Evolutionary conservation across 1,140 invertebrate genomes (phyloP), one percentile per base, ranked within the genome.

Genomic region (Temnothorax longispinosus): DNA sequence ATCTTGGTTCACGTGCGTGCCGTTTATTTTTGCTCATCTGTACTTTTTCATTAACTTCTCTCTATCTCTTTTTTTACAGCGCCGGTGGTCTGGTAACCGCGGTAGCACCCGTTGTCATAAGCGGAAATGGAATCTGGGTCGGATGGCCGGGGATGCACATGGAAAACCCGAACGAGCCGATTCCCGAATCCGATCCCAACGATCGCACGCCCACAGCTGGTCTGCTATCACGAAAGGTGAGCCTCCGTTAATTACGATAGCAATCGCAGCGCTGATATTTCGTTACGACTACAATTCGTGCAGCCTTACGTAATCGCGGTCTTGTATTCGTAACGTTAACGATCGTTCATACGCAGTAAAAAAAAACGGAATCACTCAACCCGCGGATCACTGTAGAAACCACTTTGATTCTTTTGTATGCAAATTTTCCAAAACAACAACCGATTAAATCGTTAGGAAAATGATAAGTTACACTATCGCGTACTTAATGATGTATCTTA

Each of bases 1-100:
- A 35, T 58, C 35, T 65, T 41, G 44, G 10, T 32, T 15, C 15
- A 27, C 3, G n/a, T n/a, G 11, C 10, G 18, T 11, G 10, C 10
- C 27, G 54, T 18, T 44, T 75, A 56, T 60, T 75, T 75, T 27
- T 3, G n/a, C 11, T 21, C 11, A 3, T 72, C 13, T 35, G 6
- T 71, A 32, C 35, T 32, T 41, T 38, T 62, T 44, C 7, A 2
- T 32, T 47, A 75, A 47, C 1, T 65, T 13, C 27, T 35, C 6
- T 15, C 65, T 27, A 27, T 90, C 80, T 85, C 52, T 85, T 72
- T 85, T 72, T 58, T 91, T 95, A 11, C 91, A 98, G 98, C 94
- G 98, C 98, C 92, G 98, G 98, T 80, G 98, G 98, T 85, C 95
- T 99, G 77, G 98, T 99, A 15, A 99, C 98, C 5, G 98, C 98